Base-by-base conservation (phyloP, 2,113 vertebrate genomes). In the Psilopsiagon aurifrons region DNA sequence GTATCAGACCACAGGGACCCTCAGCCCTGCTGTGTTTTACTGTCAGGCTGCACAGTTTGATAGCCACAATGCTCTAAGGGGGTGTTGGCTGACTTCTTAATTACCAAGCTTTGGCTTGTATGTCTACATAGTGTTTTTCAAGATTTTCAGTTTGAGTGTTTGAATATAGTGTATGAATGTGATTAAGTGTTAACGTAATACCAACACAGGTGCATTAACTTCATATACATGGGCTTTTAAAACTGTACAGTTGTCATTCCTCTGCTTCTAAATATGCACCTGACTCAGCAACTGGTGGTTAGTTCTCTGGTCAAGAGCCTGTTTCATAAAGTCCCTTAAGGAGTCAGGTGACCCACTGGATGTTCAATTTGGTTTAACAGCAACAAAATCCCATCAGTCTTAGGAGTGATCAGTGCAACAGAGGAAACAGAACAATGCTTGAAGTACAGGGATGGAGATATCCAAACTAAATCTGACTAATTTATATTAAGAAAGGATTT, bases 301-400 rank as follows among this genome's bases (percentile, higher is more conserved):
- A 89, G 64, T 54, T 95, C 69, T 97, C 94, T 97, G 95, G 97
- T 97, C 95, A 96, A 92, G 64, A 94, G 93, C 74, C 77, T 94
- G 94, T 94, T 98, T 96, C 83, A 91, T 83, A 76, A 97, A 97
- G 95, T 93, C 94, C 80, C 76, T 96, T 95, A 94, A 96, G 86
- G 62, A 52, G 87, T 82, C 95, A 97, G 90, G 92, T 97, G 96
- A 94, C 89, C 87, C 67, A 86, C 47, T 87, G 47, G 57, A 83
- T 73, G 31, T 80, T 95, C 54, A n/a, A 24, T 91, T 84, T 96
- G 79, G 70, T 97, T 94, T 97, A 97, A 98, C 95, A 96, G 87
- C 91, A 97, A 92, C 47, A 91, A 88, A 94, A 90, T 91, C 33
- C 5, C 86, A 70, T 64, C 76, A 74, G 41, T 78, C 62, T 94